These are phyloP conservation scores for Callionymus lyra DNA, from an alignment of 2,113 vertebrate species.

Conservation along the genomic window DNA sequence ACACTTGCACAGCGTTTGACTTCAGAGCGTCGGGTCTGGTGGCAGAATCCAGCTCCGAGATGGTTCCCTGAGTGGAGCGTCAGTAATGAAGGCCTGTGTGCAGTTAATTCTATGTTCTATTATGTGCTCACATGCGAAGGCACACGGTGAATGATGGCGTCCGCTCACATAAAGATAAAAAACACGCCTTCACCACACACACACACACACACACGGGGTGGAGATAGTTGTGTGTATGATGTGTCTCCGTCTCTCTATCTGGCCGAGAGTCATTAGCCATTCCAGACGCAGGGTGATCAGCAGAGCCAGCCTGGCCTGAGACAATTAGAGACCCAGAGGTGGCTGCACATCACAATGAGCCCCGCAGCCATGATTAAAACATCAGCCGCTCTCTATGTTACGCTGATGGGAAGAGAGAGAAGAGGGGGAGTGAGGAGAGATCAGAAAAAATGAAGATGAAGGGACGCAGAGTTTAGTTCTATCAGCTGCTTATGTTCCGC, in stretches of 20 bases:
- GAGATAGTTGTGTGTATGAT: constrained; percentile 17
- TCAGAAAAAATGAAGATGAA: constrained; percentile 24
- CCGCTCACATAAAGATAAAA: constrained; percentile 3
- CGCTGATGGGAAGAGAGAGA: constrained; percentile 21
- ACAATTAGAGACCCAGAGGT: constrained; percentile 66
- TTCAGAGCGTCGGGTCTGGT: constrained; percentile 7
- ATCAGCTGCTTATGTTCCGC: constrained; percentile 33
- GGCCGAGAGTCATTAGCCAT: constrained; percentile 60
- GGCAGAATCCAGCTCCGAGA: constrained; percentile 6
- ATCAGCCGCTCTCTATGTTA: constrained; percentile 54
- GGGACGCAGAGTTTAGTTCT: constrained; percentile 36
- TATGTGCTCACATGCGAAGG: constrained; percentile 39
- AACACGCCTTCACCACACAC: constrained; percentile 6
- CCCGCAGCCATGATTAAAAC: constrained; percentile 65
- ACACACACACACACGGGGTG: constrained; percentile 1
- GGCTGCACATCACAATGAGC: constrained; percentile 65
- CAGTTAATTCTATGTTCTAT: constrained; percentile 50
- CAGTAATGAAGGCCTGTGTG: constrained; percentile 42
- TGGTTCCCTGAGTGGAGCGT: constrained; percentile 35
- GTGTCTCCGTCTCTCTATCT: constrained; percentile 31
- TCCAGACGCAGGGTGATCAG: constrained; percentile 64
- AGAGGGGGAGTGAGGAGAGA: not conserved
- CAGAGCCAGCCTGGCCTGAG: constrained; percentile 59
- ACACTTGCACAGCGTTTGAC: constrained; percentile 4
- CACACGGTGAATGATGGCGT: constrained; percentile 19